Evolutionary conservation across 2,797 vertebrate genomes (phyloP), one percentile per base, ranked within the genome.

Genomic region (Sciaenops ocellatus): DNA sequence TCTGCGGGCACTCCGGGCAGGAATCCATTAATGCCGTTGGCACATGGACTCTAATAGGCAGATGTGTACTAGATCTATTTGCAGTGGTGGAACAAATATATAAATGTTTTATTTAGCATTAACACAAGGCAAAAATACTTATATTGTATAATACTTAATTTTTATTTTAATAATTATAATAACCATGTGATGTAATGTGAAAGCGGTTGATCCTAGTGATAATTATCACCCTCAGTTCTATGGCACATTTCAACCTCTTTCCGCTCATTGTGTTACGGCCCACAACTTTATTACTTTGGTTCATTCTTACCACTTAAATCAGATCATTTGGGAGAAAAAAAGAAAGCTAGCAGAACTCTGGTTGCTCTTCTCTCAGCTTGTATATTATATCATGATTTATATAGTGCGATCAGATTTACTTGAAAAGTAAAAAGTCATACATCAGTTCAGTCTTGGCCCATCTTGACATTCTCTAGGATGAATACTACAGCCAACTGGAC

Each of bases 1-100:
- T 28, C 67, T 80, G 80, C 17, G 54, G 85, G 78, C 9, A 5
- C 44, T 77, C 63, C 20, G 69, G 78, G 80, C 87, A 73, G 17
- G 28, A 74, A 52, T 59, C 60, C 79, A 69, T 70, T 70, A 67
- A 79, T 48, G 64, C 54, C 12, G 15, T 8, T 80, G 85, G 72
- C 73, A 71, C 22, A 34, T 42, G 59, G 24, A 42, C 65, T 73
- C 16, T 20, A 41, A 73, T 57, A 24, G 10, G 20, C 41, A 66
- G 30, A 72, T 61, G 46, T 71, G 66, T 26, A 71, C 67, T 38
- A 15, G 64, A 54, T 78, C 47, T 70, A 15, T 61, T 46, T 48
- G 56, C 65, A 55, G 64, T 44, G 28, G 18, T 34, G 54, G 59
- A 69, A 48, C 11, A 65, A 34, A 15, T n/a, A 28, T 52, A 15